phyloP scores from a whole-genome alignment of 2,113 vertebrate species.

The Sebastes fasciatus region DNA sequence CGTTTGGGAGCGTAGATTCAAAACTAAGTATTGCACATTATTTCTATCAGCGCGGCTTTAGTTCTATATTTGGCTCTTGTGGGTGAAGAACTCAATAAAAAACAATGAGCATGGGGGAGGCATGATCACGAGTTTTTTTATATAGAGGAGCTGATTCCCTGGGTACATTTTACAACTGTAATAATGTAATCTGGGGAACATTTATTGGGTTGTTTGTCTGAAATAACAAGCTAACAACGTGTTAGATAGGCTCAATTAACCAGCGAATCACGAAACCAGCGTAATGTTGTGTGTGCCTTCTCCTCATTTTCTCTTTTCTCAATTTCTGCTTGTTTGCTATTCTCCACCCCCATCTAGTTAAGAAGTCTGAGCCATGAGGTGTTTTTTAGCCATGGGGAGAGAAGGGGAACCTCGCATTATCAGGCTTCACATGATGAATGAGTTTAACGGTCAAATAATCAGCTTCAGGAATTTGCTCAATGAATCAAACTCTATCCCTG shows the following conservation, averaged over 20 bases:
- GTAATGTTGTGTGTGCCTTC: conserved; percentile 36
- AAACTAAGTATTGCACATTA: conserved; percentile 69
- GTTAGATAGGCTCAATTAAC: conserved; percentile 76
- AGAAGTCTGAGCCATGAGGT: conserved; percentile 33
- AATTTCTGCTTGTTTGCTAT: conserved; percentile 34
- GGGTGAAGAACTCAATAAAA: conserved; percentile 72
- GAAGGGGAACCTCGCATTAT: conserved; percentile 9
- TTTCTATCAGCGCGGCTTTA: conserved; percentile 62
- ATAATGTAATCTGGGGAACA: conserved; percentile 77
- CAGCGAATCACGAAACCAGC: conserved; percentile 62
- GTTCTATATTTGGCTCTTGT: conserved; percentile 72
- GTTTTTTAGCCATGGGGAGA: conserved; percentile 40
- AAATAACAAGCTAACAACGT: conserved; percentile 71
- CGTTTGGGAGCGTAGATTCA: conserved; percentile 62
- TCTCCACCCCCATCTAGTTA: conserved; percentile 36
- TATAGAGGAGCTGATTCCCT: conserved; percentile 69
- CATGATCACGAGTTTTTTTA: conserved; percentile 52
- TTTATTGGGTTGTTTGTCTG: conserved; percentile 79
- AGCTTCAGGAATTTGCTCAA: conserved; percentile 50
- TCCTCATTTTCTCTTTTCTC: conserved; percentile 35
- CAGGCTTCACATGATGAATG: conserved; percentile 45
- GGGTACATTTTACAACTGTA: conserved; percentile 73
- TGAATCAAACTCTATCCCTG: conserved; percentile 41
- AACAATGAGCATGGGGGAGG: conserved; percentile 62
- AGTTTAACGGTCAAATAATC: conserved; percentile 63